Evolutionary conservation across 2,888 invertebrate genomes (phyloP), one percentile per base, ranked within the genome.

Genomic region (Phalera bucephala): DNA sequence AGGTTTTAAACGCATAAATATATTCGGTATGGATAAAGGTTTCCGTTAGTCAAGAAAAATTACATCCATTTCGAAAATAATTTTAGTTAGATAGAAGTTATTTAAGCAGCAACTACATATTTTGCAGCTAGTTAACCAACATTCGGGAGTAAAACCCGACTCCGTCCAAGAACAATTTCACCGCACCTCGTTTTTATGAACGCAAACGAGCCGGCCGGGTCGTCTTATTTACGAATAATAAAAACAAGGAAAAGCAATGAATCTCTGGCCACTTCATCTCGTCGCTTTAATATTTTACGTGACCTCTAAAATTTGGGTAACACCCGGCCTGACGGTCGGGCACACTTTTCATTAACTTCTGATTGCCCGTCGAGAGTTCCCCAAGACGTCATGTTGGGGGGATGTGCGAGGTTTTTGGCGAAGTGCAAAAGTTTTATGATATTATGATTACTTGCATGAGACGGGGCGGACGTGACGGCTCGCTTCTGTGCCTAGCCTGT

Each of bases 231-330:
- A 82, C 78, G 87, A 83, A 89, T 88, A 88, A 87, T 88, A 88
- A 89, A 88, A 89, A 86, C 87, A 85, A 80, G 81, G 80, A 81
- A 79, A 75, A 79, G 88, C 81, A 81, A 82, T 85, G 87, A 88
- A 85, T 86, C 85, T 83, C 81, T 82, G 84, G 84, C 87, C 82
- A 88, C 87, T 88, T 83, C 88, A 84, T 87, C 79, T 80, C 78
- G 77, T 72, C 79, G 78, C 76, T 86, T 88, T 89, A 88, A 89
- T 89, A 89, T 89, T 89, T 86, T 89, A 89, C 89, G 89, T 89
- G 89, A 88, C 87, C 88, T 74, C 85, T 82, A 78, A 87, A 86
- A 84, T 85, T 80, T 83, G 75, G 77, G 78, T 74, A 67, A 71
- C 67, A 69, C 61, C 64, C 60, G 64, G 71, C 50, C 73, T 67